Evolutionary conservation across 64 coral and sea anemone genomes (phyloP).

Genomic region (Orbicella faveolata): DNA sequence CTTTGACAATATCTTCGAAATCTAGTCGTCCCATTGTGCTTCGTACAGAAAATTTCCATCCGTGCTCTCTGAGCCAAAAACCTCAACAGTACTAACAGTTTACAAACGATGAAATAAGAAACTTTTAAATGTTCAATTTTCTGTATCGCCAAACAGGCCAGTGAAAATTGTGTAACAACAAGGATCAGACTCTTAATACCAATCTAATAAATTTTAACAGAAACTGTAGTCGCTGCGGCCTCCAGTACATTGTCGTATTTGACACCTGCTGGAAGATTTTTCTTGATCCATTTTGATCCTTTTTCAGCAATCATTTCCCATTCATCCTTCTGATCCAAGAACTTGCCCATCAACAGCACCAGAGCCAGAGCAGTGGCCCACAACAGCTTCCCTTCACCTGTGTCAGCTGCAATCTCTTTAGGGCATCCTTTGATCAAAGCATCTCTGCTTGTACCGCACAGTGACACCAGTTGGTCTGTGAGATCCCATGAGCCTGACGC

Average conservation of each 20-base stretch:
- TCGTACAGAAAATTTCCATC: too few species aligned
- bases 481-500: constrained; percentile 72
- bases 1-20: too few species aligned
- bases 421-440: constrained; percentile 44
- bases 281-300: constrained; percentile 54
- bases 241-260: not conserved
- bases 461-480: constrained; percentile 37
- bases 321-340: constrained; percentile 45
- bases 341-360: constrained; percentile 53
- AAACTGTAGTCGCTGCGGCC: constrained; percentile 12
- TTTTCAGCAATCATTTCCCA: constrained; percentile 68
- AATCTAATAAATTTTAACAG: too few species aligned
- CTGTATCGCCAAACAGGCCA: too few species aligned
- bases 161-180: too few species aligned
- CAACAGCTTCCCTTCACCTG: constrained; percentile 10
- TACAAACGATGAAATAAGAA: too few species aligned
- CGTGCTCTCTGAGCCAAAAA: too few species aligned
- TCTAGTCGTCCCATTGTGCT: too few species aligned
- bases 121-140: too few species aligned
- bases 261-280: not conserved
- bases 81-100: too few species aligned
- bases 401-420: constrained; percentile 9
- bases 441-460: not conserved
- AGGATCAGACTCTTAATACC: too few species aligned
- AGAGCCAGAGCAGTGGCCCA: constrained; percentile 83